phyloP scores from a whole-genome alignment of 2,888 invertebrate genomes.

The Lymantria monacha region DNA sequence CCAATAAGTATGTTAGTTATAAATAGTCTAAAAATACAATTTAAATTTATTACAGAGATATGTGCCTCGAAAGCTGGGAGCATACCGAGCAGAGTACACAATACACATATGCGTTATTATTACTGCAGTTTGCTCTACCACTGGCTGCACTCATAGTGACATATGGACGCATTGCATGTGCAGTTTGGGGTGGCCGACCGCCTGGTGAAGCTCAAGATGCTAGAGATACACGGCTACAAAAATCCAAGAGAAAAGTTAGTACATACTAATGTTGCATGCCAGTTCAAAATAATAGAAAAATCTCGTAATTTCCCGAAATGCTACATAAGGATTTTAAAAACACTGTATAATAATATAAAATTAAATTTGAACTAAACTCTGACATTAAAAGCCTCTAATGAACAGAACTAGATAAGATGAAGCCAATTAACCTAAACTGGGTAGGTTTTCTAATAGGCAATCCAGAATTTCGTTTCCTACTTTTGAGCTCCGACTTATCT shows the following conservation, averaged over 20 bases:
- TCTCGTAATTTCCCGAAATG: too few species aligned
- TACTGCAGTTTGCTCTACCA: conserved; percentile 92
- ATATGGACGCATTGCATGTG: conserved; percentile 91
- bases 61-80: conserved; percentile 89
- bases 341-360: too few species aligned
- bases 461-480: too few species aligned
- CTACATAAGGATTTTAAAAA: too few species aligned
- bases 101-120: conserved; percentile 89
- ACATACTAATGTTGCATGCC: neutral
- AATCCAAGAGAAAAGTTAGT: conserved; percentile 92
- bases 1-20: too few species aligned
- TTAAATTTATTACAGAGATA: conserved; percentile 78
- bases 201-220: conserved; percentile 94
- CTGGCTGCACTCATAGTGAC: conserved; percentile 90
- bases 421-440: too few species aligned
- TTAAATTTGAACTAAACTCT: too few species aligned
- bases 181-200: conserved; percentile 92
- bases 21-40: neutral
- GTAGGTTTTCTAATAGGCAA: too few species aligned
- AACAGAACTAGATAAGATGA: too few species aligned
- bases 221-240: conserved; percentile 91
- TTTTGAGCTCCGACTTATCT: too few species aligned
- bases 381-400: too few species aligned
- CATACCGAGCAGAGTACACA: conserved; percentile 83
- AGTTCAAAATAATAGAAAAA: too few species aligned